A percentile compares a stretch with the other conserved stretches of the same genome.
Conservation (phyloP, 2,797 vertebrate species). For the Mastacembelus armatus region DNA sequence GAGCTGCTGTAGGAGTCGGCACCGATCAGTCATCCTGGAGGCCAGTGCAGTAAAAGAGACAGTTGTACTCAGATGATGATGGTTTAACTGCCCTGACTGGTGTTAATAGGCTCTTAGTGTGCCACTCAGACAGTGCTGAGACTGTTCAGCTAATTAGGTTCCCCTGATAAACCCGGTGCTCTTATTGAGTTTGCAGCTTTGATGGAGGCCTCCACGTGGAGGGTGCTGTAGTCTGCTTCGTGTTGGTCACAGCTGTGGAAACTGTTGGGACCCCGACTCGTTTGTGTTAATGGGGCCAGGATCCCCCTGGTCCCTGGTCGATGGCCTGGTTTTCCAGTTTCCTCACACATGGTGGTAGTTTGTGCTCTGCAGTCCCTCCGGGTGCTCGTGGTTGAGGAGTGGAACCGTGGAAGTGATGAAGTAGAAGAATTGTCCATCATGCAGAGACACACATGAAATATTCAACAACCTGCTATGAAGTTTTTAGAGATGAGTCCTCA, state of each 20-base stretch:
- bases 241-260: conserved; percentile 14
- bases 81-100: conserved; percentile 10
- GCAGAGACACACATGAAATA: too few relatives aligned
- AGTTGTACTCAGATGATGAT: background rate
- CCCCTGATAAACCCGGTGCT: background rate
- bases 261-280: background rate
- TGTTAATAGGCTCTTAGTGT: conserved; percentile 3
- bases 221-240: conserved; percentile 9
- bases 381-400: background rate
- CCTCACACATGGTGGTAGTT: conserved; percentile 8
- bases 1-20: background rate
- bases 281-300: background rate
- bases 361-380: background rate
- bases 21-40: background rate
- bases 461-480: too few relatives aligned
- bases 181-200: conserved; percentile 27
- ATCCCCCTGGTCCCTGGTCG: background rate
- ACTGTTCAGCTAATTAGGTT: conserved; percentile 13
- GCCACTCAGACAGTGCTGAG: background rate
- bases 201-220: conserved; percentile 20
- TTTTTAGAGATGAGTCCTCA: too few relatives aligned
- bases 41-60: too few relatives aligned
- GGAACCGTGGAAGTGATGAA: background rate
- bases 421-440: too few relatives aligned
- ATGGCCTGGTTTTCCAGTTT: conserved; percentile 2